Conservation (phyloP, 2,113 vertebrate species). For the Leucoraja erinaceus region DNA sequence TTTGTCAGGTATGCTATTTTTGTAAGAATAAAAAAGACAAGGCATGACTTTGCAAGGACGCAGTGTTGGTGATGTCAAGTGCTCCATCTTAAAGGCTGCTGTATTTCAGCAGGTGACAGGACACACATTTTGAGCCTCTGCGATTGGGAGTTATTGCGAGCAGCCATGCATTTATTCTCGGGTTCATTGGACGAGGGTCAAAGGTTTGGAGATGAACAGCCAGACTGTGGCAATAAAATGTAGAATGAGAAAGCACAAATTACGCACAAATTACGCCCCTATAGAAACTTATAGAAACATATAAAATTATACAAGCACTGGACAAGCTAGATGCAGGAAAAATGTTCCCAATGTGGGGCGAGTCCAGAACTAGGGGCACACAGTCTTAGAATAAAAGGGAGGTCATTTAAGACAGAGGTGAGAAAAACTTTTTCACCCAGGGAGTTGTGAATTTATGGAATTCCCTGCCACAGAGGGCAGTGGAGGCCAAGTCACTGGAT, state of each 20-base stretch:
- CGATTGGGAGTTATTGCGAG: not conserved
- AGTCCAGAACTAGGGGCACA: too few relatives aligned
- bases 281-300: too few relatives aligned
- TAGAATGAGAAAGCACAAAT: not conserved
- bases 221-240: not conserved
- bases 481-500: too few relatives aligned
- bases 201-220: not conserved
- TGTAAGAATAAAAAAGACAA: not conserved
- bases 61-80: not conserved
- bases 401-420: too few relatives aligned
- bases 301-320: too few relatives aligned
- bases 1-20: not conserved
- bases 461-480: too few relatives aligned
- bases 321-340: too few relatives aligned
- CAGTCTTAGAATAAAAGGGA: too few relatives aligned
- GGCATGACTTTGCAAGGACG: not conserved
- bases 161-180: not conserved
- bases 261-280: too few relatives aligned
- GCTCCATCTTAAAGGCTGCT: not conserved
- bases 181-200: not conserved
- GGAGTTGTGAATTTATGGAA: too few relatives aligned
- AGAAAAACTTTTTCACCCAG: too few relatives aligned
- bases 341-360: too few relatives aligned
- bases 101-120: not conserved
- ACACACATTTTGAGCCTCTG: not conserved